phyloP scores from a whole-genome alignment of 2,113 vertebrate species.

The Lucifuga dentata region DNA sequence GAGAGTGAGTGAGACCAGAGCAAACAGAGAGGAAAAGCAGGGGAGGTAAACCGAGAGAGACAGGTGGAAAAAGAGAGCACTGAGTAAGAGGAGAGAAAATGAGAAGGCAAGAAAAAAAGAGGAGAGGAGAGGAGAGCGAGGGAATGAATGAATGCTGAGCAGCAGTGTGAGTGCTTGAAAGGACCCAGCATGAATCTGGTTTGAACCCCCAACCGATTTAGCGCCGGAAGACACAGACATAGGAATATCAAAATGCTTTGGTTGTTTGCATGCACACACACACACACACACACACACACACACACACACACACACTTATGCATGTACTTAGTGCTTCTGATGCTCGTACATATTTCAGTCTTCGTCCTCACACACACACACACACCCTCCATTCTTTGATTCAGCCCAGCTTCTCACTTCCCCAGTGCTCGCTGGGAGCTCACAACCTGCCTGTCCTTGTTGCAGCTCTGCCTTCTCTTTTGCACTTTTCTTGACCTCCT shows the following conservation, averaged over 20 bases:
- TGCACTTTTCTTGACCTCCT: conserved; percentile 26
- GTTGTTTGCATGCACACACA: conserved; percentile 37
- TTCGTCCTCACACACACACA: conserved; percentile 10
- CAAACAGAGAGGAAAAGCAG: conserved; percentile 24
- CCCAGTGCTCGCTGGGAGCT: conserved; percentile 33
- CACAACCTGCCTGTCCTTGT: conserved; percentile 53
- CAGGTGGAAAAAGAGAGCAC: not conserved
- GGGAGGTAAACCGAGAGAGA: conserved; percentile 2
- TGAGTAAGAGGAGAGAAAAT: conserved; percentile 32
- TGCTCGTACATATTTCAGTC: too few relatives aligned
- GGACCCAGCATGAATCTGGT: conserved; percentile 71
- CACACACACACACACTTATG: conserved; percentile 8
- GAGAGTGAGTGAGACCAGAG: conserved; percentile 21
- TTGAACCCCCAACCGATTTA: conserved; percentile 70
- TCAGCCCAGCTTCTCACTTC: conserved; percentile 37
- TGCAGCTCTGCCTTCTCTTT: conserved; percentile 29
- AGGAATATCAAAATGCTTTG: conserved; percentile 65
- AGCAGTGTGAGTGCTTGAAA: conserved; percentile 66
- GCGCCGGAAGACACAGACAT: conserved; percentile 68
- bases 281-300: conserved; percentile 33
- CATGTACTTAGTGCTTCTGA: too few relatives aligned
- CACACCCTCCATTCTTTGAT: conserved; percentile 23
- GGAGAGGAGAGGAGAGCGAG: not conserved
- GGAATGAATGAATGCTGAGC: conserved; percentile 64
- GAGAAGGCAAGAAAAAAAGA: too few relatives aligned